Evolutionary conservation across 2,888 invertebrate genomes (phyloP).

Genomic region (Tanytarsus gracilentus): DNA sequence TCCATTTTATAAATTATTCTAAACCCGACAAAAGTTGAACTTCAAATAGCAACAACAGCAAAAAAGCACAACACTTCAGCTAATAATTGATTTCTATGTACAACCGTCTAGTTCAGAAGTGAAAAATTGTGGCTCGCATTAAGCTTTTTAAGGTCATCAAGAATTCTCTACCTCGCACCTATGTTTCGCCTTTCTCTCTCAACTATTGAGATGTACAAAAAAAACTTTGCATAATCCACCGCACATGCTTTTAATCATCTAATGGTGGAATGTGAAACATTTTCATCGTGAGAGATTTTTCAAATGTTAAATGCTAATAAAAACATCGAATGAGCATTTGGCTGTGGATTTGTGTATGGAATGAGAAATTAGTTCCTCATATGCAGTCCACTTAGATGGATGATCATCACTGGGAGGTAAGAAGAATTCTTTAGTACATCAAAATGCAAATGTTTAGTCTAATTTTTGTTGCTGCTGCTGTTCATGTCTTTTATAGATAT

Average conservation of each 20-base stretch:
- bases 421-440: background rate
- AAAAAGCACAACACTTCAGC: no score
- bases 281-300: slow-evolving; percentile 8
- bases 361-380: slow-evolving; percentile 22
- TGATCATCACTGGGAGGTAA: slow-evolving; percentile 6
- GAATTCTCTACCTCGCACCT: slow-evolving; percentile 9
- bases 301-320: slow-evolving; percentile 23
- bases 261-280: slow-evolving; percentile 10
- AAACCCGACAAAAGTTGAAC: no score
- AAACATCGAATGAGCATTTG: slow-evolving; percentile 24
- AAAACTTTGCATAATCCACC: background rate
- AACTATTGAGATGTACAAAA: background rate
- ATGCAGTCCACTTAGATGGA: slow-evolving; percentile 24
- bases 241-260: slow-evolving; percentile 20
- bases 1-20: no score
- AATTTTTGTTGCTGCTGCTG: slow-evolving; percentile 3
- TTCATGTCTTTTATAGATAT: slow-evolving; percentile 19
- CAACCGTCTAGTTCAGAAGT: background rate
- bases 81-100: slow-evolving; percentile 20
- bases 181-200: background rate
- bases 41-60: no score
- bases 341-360: background rate
- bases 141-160: slow-evolving; percentile 18
- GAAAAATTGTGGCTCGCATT: background rate
- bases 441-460: background rate